Percentiles rank a stretch among this genome's conserved stretches.
Conservation (phyloP, 2,888 invertebrate species). For the Cryptops parisi region DNA sequence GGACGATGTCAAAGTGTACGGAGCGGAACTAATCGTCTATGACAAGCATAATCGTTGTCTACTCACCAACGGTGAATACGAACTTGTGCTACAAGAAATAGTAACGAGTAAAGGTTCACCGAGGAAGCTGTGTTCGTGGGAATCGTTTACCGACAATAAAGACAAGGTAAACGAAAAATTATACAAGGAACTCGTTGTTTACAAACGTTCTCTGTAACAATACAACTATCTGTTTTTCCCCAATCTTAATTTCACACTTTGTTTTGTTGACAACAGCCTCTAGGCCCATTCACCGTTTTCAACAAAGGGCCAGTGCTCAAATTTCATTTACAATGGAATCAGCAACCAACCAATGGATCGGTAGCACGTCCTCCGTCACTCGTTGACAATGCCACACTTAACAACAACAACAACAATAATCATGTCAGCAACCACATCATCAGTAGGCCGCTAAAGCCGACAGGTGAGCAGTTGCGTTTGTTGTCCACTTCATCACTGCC, state of each 20-base stretch:
- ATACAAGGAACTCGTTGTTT: too few species aligned
- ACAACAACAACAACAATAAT: conserved; percentile 10
- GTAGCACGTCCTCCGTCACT: conserved; percentile 13
- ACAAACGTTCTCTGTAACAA: too few species aligned
- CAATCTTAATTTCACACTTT: conserved; percentile 4
- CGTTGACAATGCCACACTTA: neutral
- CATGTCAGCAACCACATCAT: too few species aligned
- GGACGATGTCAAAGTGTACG: conserved; percentile 41
- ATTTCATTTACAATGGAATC: conserved; percentile 70
- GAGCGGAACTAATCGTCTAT: conserved; percentile 63
- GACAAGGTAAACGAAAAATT: too few species aligned
- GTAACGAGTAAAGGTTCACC: conserved; percentile 39
- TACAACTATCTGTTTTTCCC: too few species aligned
- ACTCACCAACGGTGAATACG: conserved; percentile 78
- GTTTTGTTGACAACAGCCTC: conserved; percentile 25
- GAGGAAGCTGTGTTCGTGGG: conserved; percentile 58
- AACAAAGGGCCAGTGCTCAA: conserved; percentile 67
- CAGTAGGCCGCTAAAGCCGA: neutral
- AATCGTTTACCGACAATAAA: conserved; percentile 43
- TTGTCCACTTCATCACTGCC: neutral
- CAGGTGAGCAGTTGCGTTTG: neutral
- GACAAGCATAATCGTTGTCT: conserved; percentile 79
- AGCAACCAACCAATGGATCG: conserved; percentile 10
- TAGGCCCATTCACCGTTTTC: conserved; percentile 50
- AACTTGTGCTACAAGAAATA: conserved; percentile 65